Evolutionary conservation across 1,140 invertebrate genomes (phyloP).

Genomic region (Megathymus violae): DNA sequence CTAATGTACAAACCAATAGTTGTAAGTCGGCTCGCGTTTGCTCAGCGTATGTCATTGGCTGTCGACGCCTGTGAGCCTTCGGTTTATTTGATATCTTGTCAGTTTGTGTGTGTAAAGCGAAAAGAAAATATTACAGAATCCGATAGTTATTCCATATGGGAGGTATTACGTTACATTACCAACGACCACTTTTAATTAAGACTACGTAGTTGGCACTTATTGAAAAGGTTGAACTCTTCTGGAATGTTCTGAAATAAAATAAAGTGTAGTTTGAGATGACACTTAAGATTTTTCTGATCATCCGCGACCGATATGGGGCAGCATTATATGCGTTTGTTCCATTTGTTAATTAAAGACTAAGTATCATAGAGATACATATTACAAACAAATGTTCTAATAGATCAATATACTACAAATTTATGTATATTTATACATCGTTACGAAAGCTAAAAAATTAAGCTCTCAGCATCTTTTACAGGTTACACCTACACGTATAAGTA

Average conservation of each 20-base stretch:
- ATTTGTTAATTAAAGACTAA: too few relatives aligned
- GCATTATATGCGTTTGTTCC: too few relatives aligned
- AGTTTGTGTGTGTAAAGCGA: constrained; percentile 17
- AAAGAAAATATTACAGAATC: neutral
- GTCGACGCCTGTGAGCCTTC: constrained; percentile 67
- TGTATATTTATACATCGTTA: constrained; percentile 3
- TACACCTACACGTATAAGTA: constrained; percentile 41
- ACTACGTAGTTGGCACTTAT: too few relatives aligned
- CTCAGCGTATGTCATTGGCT: constrained; percentile 77
- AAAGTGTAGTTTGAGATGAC: too few relatives aligned
- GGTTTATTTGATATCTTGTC: constrained; percentile 55
- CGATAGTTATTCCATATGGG: neutral
- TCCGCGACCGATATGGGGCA: too few relatives aligned
- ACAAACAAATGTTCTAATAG: too few relatives aligned
- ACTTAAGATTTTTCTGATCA: too few relatives aligned
- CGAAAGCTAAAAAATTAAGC: constrained; percentile 43
- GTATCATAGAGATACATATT: neutral
- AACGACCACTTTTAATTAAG: too few relatives aligned
- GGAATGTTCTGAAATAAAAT: too few relatives aligned
- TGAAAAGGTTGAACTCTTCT: too few relatives aligned
- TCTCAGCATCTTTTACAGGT: constrained; percentile 35
- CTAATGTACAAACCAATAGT: constrained; percentile 59
- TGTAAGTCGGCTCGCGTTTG: constrained; percentile 75
- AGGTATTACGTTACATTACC: too few relatives aligned
- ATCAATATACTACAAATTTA: constrained; percentile 20